Evolutionary conservation across 2,888 invertebrate species (phyloP), one percentile per base, ranked within the genome.

Genomic region (Tridacna crocea): DNA sequence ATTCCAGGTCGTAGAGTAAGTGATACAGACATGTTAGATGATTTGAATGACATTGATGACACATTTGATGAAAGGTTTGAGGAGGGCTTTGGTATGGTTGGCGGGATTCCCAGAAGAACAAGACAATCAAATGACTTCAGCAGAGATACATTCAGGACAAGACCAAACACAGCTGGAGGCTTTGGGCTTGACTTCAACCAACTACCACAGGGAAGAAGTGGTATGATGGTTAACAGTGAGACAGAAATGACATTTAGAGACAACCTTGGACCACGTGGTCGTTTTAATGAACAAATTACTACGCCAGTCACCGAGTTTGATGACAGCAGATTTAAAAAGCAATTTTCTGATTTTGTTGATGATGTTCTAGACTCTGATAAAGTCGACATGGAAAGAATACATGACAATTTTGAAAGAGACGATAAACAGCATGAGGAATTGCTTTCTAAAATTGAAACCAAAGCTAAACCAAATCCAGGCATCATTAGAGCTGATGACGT

Each of bases 21-120:
- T 51, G 51, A 26, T 24, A 15, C 48, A n/a, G 47, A 70, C 3
- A 51, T 15, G 10, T 51, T 70, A 51, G 70, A 70, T 24, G 68
- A 68, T 48, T 13, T 46, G 8, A 22, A 68, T 6, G 51, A 70
- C 4, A 51, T 47, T 22, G 70, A 24, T 51, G 51, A 22, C 15
- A 46, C 51, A 15, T 70, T 70, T 70, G 70, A 51, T 22, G n/a
- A n/a, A 6, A 11, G 70, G 47, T 70, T 70, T 51, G 15, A 12
- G 3, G 51, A 70, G 3, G 70, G 70, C 24, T 70, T 70, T 26
- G 51, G 70, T 6, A 22, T 51, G 15, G 15, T 66, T 4, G 66
- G 36, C 8, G 22, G 55, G 17, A 6, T 55, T 55, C 19, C 55
- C 1, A 55, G 55, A 55, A 19, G 55, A 19, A 55, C 1, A 3